phyloP scores from a whole-genome alignment of 2,113 vertebrate genomes.

The Clupea harengus region DNA sequence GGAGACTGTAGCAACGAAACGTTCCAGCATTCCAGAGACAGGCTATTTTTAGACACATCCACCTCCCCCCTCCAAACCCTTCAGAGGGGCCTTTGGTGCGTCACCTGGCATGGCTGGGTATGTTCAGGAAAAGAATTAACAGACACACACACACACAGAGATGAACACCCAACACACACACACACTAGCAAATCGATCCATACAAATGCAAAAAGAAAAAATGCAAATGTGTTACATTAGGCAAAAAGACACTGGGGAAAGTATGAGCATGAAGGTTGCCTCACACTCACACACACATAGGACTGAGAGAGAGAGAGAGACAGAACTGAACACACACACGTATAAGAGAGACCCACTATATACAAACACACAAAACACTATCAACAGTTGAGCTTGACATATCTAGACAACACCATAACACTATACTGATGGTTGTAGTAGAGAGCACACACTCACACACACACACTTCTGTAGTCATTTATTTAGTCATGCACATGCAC shows the following conservation, averaged over 20 bases:
- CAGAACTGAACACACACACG: no score
- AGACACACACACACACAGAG: not conserved
- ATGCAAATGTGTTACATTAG: not conserved
- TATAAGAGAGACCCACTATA: no score
- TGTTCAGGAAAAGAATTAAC: not conserved
- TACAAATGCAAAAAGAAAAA: not conserved
- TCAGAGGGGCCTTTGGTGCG: constrained; percentile 19
- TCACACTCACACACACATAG: not conserved
- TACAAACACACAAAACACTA: not conserved
- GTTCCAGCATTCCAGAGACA: constrained; percentile 34
- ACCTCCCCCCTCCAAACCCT: not conserved
- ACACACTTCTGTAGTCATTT: no score
- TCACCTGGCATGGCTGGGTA: constrained; percentile 18
- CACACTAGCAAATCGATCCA: not conserved
- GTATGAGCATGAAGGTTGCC: not conserved
- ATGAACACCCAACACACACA: not conserved
- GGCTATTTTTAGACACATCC: constrained; percentile 38
- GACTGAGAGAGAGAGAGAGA: not conserved
- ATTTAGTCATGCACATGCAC: no score
- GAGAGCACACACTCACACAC: no score
- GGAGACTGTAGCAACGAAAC: constrained; percentile 29
- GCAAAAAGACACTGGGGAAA: not conserved
- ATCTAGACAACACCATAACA: no score
- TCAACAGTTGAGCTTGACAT: no score
- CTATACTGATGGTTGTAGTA: no score